Evolutionary conservation across 1,140 invertebrate species (phyloP).

Genomic region (Drosophila nigrodunni): DNA sequence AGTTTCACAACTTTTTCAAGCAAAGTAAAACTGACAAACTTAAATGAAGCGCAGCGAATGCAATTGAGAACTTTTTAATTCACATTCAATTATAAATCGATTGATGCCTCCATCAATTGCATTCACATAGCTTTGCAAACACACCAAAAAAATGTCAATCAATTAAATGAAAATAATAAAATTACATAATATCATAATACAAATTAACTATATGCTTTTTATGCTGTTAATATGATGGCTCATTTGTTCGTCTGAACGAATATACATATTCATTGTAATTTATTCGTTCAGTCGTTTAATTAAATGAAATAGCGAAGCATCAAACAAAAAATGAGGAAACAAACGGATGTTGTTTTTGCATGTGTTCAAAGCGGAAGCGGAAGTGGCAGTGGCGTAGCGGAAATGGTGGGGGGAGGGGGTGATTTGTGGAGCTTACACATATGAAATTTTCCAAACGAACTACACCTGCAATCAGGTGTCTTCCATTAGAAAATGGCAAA

Average conservation of each 20-base stretch:
- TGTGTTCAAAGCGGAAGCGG: constrained; percentile 6
- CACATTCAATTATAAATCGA: constrained; percentile 29
- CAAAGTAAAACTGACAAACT: constrained; percentile 4
- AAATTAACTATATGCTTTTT: constrained; percentile 57
- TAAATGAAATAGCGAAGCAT: constrained; percentile 29
- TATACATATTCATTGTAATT: constrained; percentile 11
- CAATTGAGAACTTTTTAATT: constrained; percentile 17
- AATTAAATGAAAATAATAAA: constrained; percentile 38
- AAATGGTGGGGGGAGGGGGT: neutral
- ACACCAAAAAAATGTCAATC: constrained; percentile 40
- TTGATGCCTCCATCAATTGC: constrained; percentile 24
- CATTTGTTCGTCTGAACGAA: constrained; percentile 22
- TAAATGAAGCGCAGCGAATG: constrained; percentile 13
- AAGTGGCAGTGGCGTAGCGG: neutral
- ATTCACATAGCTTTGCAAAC: constrained; percentile 26
- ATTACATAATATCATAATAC: constrained; percentile 43
- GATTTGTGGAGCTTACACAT: neutral
- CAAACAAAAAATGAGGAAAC: constrained; percentile 7
- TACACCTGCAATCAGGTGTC: constrained; percentile 33
- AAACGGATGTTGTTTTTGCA: constrained; percentile 12
- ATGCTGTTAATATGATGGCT: constrained; percentile 38
- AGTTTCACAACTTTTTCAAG: neutral
- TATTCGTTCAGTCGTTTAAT: constrained; percentile 33
- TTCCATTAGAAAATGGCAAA: constrained; percentile 14
- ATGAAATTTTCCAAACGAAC: constrained; percentile 3